These are phyloP conservation scores for Linnaemya vulpina DNA, from an alignment of 2,888 invertebrate genomes.

Conservation along the genomic window DNA sequence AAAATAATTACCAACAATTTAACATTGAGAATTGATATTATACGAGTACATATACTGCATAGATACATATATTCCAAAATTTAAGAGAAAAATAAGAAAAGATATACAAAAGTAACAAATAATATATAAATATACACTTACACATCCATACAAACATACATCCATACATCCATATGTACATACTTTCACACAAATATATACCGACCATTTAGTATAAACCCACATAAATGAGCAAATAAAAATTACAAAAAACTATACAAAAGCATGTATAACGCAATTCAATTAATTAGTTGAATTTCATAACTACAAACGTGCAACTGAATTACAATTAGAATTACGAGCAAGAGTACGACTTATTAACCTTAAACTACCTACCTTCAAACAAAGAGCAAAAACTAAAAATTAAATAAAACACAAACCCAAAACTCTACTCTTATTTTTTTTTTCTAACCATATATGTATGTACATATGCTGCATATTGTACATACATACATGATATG, in stretches of 20 bases:
- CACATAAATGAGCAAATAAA: conserved; percentile 9
- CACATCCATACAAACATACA: background rate
- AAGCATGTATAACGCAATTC: conserved; percentile 10
- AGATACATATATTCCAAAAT: background rate
- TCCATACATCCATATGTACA: conserved; percentile 25
- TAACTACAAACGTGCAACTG: conserved; percentile 6
- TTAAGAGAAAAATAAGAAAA: conserved; percentile 14
- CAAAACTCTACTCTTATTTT: background rate
- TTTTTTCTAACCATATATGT: background rate
- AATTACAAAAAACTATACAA: background rate
- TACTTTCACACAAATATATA: background rate
- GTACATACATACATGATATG: background rate
- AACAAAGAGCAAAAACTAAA: background rate
- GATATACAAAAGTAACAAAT: conserved; percentile 9
- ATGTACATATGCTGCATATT: too few relatives aligned
- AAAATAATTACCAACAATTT: conserved; percentile 35
- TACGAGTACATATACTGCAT: conserved; percentile 4
- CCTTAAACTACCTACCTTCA: conserved; percentile 21
- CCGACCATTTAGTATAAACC: conserved; percentile 36
- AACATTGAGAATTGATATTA: conserved; percentile 68
- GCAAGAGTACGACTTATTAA: conserved; percentile 50
- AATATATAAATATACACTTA: background rate
- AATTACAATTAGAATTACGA: conserved; percentile 13
- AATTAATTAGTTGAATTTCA: conserved; percentile 13
- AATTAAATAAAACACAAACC: conserved; percentile 7